Conservation (phyloP, 64 coral and sea anemone genomes). For the Orbicella faveolata region DNA sequence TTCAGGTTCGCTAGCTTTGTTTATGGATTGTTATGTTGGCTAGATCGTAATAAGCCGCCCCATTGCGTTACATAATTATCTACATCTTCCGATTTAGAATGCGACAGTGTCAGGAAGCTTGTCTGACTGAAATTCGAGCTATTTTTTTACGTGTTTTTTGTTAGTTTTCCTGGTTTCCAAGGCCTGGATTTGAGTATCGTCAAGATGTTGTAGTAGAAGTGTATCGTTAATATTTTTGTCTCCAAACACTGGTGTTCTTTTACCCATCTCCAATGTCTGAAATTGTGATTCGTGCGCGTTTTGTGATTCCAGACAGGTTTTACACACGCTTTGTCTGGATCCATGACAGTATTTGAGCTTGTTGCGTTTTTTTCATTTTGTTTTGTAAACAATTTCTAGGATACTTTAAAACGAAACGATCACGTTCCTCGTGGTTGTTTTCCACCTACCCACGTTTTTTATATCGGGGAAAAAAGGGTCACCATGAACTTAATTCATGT, state of each 20-base stretch:
- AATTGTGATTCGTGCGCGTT: not conserved
- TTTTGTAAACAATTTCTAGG: not conserved
- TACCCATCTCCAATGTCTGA: not conserved
- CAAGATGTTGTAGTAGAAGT: not conserved
- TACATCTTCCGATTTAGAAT: conserved; percentile 29
- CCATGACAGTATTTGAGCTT: not conserved
- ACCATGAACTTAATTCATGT: no score
- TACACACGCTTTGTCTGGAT: not conserved
- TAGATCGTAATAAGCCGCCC: not conserved
- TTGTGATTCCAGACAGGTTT: not conserved
- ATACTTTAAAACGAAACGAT: not conserved
- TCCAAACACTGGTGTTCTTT: not conserved
- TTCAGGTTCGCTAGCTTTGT: not conserved
- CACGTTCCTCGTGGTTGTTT: not conserved
- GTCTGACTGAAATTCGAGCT: conserved; percentile 5
- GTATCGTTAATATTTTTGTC: not conserved
- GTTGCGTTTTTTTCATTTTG: not conserved
- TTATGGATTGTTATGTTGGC: not conserved
- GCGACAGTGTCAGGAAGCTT: not conserved
- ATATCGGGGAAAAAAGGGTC: no score
- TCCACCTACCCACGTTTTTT: no score
- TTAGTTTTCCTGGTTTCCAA: not conserved
- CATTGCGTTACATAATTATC: conserved; percentile 38
- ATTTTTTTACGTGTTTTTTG: not conserved
- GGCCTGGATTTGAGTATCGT: not conserved